Conservation (phyloP, 2,113 vertebrate genomes). For the Ophiodon elongatus region DNA sequence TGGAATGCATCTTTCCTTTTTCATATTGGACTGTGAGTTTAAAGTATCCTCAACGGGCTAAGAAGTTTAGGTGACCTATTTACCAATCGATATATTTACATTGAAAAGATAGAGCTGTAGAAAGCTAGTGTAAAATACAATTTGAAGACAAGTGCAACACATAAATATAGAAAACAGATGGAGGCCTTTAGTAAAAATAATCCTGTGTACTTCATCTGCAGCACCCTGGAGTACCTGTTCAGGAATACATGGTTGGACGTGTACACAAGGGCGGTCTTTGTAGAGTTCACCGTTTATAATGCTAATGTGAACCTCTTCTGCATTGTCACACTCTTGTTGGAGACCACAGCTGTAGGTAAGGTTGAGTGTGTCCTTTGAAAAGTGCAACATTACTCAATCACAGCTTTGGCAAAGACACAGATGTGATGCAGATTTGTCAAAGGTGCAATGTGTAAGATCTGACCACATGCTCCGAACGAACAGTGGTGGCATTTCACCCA, state of each 20-base stretch:
- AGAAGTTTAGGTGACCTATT: background rate
- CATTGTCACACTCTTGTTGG: constrained; percentile 88
- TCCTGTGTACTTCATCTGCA: constrained; percentile 61
- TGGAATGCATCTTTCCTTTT: background rate
- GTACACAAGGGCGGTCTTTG: constrained; percentile 90
- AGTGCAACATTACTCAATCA: background rate
- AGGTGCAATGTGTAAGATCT: background rate
- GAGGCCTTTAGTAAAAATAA: background rate
- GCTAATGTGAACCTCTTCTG: constrained; percentile 96
- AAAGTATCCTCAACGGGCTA: background rate
- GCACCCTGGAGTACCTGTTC: constrained; percentile 88
- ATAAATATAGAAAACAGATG: background rate
- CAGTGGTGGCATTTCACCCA: background rate
- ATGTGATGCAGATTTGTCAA: background rate
- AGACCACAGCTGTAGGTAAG: constrained; percentile 89
- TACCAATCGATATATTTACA: background rate
- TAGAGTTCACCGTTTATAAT: constrained; percentile 95
- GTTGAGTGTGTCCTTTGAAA: background rate
- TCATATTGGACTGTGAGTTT: background rate
- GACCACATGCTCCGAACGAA: too few species aligned
- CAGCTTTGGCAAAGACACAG: background rate
- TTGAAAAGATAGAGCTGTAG: background rate
- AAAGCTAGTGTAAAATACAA: background rate
- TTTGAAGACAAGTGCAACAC: background rate
- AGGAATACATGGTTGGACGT: constrained; percentile 89